Conservation (phyloP, 2,797 vertebrate genomes). For the Anguilla pacifica region DNA sequence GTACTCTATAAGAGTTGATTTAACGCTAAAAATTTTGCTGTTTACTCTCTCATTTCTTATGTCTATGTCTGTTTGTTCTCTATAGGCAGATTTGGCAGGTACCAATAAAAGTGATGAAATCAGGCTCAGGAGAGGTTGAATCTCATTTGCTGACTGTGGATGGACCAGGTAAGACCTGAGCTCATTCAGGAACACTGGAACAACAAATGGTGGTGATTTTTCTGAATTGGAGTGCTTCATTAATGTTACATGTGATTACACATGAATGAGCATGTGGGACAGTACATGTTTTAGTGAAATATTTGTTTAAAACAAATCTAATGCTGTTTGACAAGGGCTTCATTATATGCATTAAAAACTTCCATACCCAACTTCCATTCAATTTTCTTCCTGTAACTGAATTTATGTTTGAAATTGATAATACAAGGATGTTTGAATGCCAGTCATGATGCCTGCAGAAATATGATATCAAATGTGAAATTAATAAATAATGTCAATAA, state of each 20-base stretch:
- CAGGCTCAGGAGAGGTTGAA: rapidly evolving
- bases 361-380: neutral
- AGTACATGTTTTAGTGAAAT: neutral
- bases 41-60: neutral
- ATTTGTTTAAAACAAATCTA: too few relatives aligned
- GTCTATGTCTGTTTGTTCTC: conserved; percentile 25
- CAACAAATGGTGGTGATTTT: neutral
- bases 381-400: neutral
- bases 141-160: conserved; percentile 25
- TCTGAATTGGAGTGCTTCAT: neutral
- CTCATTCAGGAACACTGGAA: neutral
- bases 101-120: conserved; percentile 66
- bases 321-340: too few relatives aligned
- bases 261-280: neutral
- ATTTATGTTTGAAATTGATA: neutral
- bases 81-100: conserved; percentile 78
- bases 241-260: neutral
- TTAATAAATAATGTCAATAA: too few relatives aligned
- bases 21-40: too few relatives aligned
- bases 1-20: too few relatives aligned
- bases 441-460: neutral
- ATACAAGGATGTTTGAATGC: neutral
- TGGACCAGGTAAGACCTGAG: conserved; percentile 50
- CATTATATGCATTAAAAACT: neutral
- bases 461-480: neutral